phyloP scores from a whole-genome alignment of 2,797 vertebrate species.

The Glyptemys insculpta region DNA sequence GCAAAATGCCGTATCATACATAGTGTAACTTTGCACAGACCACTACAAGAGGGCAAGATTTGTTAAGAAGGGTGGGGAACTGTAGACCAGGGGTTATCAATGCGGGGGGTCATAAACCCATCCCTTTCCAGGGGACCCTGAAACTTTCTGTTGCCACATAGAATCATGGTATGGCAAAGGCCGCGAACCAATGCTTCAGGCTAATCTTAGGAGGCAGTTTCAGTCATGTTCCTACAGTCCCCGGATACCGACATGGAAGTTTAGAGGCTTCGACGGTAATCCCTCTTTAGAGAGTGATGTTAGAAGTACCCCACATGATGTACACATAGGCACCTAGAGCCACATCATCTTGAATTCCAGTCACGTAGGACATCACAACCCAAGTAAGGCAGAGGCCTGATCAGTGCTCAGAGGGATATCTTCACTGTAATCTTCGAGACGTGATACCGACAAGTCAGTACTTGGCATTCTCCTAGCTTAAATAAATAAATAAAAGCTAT shows the following conservation, averaged over 20 bases:
- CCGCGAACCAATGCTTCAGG: neutral
- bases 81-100: neutral
- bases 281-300: neutral
- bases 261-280: neutral
- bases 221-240: neutral
- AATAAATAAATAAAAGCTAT: neutral
- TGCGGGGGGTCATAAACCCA: neutral
- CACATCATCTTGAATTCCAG: neutral
- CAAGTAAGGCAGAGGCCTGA: neutral
- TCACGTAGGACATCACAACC: neutral
- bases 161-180: neutral
- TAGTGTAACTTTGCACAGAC: slow-evolving; percentile 20
- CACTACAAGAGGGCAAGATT: slow-evolving; percentile 41
- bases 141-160: neutral
- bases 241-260: neutral
- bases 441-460: neutral
- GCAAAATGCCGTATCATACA: slow-evolving; percentile 34
- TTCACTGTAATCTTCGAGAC: neutral
- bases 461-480: neutral
- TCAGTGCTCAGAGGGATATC: neutral
- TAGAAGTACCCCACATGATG: neutral
- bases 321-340: neutral
- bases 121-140: neutral
- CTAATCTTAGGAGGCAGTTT: neutral
- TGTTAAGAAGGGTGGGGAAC: slow-evolving; percentile 25